Percentiles rank a stretch among this genome's conserved stretches.
Evolutionary conservation across 2,888 invertebrate genomes (phyloP).

Genomic region (Volucella inflata): DNA sequence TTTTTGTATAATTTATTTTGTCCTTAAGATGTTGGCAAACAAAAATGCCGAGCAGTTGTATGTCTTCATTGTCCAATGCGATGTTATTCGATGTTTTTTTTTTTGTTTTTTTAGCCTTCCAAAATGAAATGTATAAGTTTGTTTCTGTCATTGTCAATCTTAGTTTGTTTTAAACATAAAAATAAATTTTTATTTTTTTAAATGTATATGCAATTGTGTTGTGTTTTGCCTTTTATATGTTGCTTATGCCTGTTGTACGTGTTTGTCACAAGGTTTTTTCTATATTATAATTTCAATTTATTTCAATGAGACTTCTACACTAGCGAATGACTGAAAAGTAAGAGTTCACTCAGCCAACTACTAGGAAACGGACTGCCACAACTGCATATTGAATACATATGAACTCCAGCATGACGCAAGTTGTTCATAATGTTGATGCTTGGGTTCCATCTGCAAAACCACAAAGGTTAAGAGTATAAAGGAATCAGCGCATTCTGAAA

Average conservation of each 20-base stretch:
- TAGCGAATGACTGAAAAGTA: too few species aligned
- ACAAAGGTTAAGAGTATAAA: too few species aligned
- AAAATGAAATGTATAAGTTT: background rate
- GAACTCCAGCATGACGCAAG: too few species aligned
- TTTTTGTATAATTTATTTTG: slow-evolving; percentile 1
- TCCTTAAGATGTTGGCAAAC: background rate
- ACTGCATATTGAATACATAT: too few species aligned
- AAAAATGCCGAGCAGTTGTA: background rate
- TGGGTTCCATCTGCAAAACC: too few species aligned
- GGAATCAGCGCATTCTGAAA: too few species aligned
- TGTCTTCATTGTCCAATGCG: slow-evolving; percentile 21
- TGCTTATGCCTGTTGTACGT: background rate
- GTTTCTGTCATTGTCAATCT: slow-evolving; percentile 4
- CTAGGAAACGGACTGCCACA: too few species aligned
- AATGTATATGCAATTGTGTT: background rate
- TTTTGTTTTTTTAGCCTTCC: slow-evolving; percentile 16
- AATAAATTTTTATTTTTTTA: slow-evolving; percentile 47
- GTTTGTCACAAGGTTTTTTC: background rate
- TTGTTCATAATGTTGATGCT: too few species aligned
- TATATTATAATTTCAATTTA: too few species aligned
- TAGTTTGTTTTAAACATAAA: slow-evolving; percentile 19
- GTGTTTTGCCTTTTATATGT: slow-evolving; percentile 8
- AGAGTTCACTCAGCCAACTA: too few species aligned
- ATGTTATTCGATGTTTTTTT: slow-evolving; percentile 35
- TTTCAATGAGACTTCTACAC: too few species aligned